Conservation (phyloP, 1,140 invertebrate species). For the Meteorus sp. region DNA sequence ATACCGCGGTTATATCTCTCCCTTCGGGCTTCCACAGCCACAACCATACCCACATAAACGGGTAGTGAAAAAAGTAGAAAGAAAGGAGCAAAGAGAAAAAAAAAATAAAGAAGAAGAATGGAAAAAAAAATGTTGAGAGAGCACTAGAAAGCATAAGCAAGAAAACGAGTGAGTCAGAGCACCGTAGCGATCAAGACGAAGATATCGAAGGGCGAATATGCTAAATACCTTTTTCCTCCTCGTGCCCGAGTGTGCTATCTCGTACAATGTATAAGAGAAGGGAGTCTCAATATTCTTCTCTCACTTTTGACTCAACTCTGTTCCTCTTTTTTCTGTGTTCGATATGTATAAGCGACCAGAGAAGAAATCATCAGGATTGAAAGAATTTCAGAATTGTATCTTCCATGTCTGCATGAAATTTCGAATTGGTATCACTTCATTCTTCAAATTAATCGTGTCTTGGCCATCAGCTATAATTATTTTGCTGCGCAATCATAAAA, state of each 20-base stretch:
- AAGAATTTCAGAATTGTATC: no score
- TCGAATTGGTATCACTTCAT: no score
- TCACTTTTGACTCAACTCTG: neutral
- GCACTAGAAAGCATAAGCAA: neutral
- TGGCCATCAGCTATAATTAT: no score
- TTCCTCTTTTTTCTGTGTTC: neutral
- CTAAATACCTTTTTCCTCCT: slow-evolving; percentile 33
- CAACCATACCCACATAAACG: neutral
- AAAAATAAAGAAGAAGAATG: neutral
- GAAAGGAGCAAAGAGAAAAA: neutral
- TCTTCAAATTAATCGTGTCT: no score
- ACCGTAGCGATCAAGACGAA: slow-evolving; percentile 26
- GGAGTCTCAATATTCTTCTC: neutral
- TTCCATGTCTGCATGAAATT: no score
- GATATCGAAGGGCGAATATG: slow-evolving; percentile 35
- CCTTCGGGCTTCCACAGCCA: neutral
- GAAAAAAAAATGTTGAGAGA: neutral
- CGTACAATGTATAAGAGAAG: neutral
- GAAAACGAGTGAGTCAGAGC: slow-evolving; percentile 3
- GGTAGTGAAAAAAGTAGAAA: neutral
- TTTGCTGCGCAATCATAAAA: no score
- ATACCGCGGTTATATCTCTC: slow-evolving; percentile 21
- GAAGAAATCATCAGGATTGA: no score
- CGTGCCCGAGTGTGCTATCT: neutral
- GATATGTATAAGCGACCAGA: neutral